Base-by-base conservation (phyloP, 1,140 invertebrate genomes). In the Zaprionus davidi region DNA sequence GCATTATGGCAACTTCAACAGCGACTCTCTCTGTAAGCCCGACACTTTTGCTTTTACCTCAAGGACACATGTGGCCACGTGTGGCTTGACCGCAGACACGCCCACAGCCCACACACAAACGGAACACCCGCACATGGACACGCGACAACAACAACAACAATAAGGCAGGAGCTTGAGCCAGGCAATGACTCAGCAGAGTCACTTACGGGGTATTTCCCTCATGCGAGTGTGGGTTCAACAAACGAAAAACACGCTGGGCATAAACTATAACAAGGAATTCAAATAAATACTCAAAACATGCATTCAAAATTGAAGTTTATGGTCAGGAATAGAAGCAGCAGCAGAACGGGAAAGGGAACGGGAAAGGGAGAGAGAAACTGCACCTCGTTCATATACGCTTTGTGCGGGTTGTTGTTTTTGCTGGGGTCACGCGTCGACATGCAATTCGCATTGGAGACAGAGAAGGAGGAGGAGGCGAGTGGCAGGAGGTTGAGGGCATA, bases 261-360 rank as follows among this genome's bases (percentile, higher is more conserved):
- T 87, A 71, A 87, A 76, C 66, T 73, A 79, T 86, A 80, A 62
- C 63, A 79, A 76, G 70, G 59, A 69, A 59, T 60, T 59, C 60
- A 60, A 31, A 51, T 75, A 80, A 86, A 78, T 87, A 79, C 73
- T 78, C 68, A 59, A 65, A 80, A 80, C 81, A 84, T 84, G 81
- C 81, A 84, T 80, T 79, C 73, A 70, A 79, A 87, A 88, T 88
- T 88, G 71, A 88, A 73, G 68, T 88, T 87, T 83, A 88, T 87
- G 55, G 67, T 67, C 77, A 38, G 36, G 44, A 31, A 55, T 41
- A 38, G 44, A 70, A 46, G 13, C 38, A 9, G 34, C 1, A 17
- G 6, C n/a, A 57, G 9, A n/a, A 24, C 11, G 51, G 13, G 7
- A 51, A 17, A 22, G 22, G 17, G 9, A 9, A 9, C 26, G 51